phyloP scores from a whole-genome alignment of 2,797 vertebrate species.

The Pipistrellus pygmaeus region DNA sequence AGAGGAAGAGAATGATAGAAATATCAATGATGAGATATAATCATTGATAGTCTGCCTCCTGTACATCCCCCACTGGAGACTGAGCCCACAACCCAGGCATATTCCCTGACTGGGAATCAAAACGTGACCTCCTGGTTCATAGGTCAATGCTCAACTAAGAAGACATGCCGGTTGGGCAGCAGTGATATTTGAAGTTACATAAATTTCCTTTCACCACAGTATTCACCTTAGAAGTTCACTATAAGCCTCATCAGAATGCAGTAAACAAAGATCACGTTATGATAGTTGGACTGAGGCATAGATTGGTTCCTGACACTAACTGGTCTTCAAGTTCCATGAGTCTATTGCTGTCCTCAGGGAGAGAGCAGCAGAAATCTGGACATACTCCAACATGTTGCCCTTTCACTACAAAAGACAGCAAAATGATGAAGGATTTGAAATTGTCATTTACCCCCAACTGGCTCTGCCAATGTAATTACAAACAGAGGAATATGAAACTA shows the following conservation, averaged over 20 bases:
- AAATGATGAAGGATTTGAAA: background rate
- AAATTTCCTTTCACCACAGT: conserved; percentile 43
- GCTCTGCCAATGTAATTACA: conserved; percentile 5
- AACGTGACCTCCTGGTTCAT: too few species aligned
- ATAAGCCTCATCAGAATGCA: conserved; percentile 49
- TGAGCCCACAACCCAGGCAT: too few species aligned
- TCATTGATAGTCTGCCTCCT: too few species aligned
- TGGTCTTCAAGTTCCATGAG: background rate
- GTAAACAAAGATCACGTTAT: conserved; percentile 54
- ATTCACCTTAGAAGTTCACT: conserved; percentile 59
- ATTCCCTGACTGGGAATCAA: too few species aligned
- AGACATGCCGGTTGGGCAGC: too few species aligned
- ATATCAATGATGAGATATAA: too few species aligned
- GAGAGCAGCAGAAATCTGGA: background rate
- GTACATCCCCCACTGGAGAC: too few species aligned
- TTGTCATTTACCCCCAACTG: background rate
- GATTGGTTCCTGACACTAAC: background rate
- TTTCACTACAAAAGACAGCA: background rate
- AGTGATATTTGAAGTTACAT: background rate
- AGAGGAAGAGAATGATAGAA: too few species aligned
- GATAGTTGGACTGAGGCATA: background rate
- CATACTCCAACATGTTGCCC: background rate
- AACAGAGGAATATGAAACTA: conserved; percentile 43
- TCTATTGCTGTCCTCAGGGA: background rate
- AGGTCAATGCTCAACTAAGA: too few species aligned